Conservation (phyloP, 2,797 vertebrate species). For the Merluccius polli region DNA sequence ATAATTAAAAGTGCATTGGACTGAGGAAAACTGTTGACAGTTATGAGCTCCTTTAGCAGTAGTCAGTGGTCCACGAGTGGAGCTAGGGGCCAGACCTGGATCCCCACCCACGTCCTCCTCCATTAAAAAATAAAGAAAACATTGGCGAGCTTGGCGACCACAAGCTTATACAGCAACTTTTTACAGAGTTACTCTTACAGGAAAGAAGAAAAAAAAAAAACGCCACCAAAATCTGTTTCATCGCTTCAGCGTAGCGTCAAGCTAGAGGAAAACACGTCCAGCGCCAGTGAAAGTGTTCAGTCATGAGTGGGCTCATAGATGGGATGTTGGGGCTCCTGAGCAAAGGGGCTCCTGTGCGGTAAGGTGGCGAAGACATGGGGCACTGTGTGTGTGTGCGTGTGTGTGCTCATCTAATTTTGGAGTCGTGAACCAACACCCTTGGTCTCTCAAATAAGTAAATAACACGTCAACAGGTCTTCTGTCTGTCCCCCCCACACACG, state of each 20-base stretch:
- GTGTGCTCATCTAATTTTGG: background rate
- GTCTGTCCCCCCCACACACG: background rate
- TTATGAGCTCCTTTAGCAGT: constrained; percentile 50
- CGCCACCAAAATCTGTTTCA: constrained; percentile 23
- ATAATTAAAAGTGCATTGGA: constrained; percentile 69
- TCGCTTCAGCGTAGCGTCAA: background rate
- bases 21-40: constrained; percentile 51
- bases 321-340: constrained; percentile 45
- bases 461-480: background rate
- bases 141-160: constrained; percentile 35
- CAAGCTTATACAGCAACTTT: constrained; percentile 7
- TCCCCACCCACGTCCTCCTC: background rate
- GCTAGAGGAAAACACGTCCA: background rate
- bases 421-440: background rate
- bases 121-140: constrained; percentile 22
- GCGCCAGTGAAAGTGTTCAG: constrained; percentile 35
- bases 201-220: background rate
- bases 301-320: constrained; percentile 55
- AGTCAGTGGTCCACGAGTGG: constrained; percentile 33
- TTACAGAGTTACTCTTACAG: too few species aligned
- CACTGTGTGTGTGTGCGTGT: constrained; percentile 2
- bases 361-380: constrained; percentile 47
- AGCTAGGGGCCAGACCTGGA: constrained; percentile 25
- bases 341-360: constrained; percentile 43
- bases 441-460: background rate